Conservation (phyloP, 1,140 invertebrate genomes). For the Drosophila funebris region DNA sequence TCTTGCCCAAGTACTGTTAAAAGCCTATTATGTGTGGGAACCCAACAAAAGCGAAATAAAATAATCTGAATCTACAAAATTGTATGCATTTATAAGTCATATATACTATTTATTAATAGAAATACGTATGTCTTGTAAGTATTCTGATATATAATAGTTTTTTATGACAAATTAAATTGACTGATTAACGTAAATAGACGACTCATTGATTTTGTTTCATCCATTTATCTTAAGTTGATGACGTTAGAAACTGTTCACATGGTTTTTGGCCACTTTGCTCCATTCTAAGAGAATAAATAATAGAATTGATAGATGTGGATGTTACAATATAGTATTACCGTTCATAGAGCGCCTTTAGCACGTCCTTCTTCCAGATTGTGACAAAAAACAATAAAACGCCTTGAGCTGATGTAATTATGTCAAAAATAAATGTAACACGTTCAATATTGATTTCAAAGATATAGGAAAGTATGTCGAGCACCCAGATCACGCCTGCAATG, state of each 20-base stretch:
- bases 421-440: background rate
- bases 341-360: background rate
- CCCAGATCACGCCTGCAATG: background rate
- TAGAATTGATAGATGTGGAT: background rate
- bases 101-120: no score
- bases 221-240: no score
- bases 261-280: background rate
- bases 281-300: background rate
- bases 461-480: background rate
- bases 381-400: conserved; percentile 5
- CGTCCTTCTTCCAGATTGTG: conserved; percentile 9
- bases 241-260: no score
- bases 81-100: no score
- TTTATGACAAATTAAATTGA: no score
- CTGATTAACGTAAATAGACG: no score
- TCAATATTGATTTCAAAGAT: background rate
- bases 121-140: no score
- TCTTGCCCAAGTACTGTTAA: background rate
- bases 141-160: no score
- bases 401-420: background rate
- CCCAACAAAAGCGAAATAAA: no score
- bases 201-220: no score
- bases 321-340: background rate
- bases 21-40: background rate
- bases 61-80: no score